Conservation (phyloP, 2,888 invertebrate genomes). For the Brachycybe producta region DNA sequence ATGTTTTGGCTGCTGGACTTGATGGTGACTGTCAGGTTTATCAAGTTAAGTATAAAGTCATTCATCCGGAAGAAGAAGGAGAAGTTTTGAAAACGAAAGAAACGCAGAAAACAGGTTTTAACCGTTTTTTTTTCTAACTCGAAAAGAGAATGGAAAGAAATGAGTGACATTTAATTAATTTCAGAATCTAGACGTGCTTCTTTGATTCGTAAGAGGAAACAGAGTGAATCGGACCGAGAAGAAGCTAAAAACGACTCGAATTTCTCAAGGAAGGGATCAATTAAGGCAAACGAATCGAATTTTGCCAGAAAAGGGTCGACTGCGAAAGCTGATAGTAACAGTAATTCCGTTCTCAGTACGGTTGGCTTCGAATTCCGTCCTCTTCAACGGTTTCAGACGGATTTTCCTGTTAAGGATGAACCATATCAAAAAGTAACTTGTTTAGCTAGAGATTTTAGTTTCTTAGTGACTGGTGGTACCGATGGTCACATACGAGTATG, state of each 20-base stretch:
- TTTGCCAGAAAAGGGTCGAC: too few species aligned
- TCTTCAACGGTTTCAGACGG: slow-evolving; percentile 31
- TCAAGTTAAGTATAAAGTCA: slow-evolving; percentile 30
- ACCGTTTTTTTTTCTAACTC: too few species aligned
- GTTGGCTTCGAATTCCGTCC: slow-evolving; percentile 31
- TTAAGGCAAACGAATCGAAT: too few species aligned
- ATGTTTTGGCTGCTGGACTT: slow-evolving; percentile 75
- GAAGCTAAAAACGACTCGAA: slow-evolving; percentile 6
- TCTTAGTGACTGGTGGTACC: slow-evolving; percentile 82
- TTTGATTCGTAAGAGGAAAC: too few species aligned
- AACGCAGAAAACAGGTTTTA: too few species aligned
- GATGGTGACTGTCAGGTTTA: slow-evolving; percentile 83
- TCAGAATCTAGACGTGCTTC: too few species aligned
- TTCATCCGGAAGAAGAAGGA: slow-evolving; percentile 4
- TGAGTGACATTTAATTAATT: too few species aligned
- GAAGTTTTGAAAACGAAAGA: not conserved
- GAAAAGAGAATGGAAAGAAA: too few species aligned
- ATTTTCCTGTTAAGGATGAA: slow-evolving; percentile 45
- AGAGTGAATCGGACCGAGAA: slow-evolving; percentile 3
- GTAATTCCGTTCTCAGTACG: slow-evolving; percentile 8
- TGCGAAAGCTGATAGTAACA: slow-evolving; percentile 12
- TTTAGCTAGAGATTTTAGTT: slow-evolving; percentile 57
- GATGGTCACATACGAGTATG: slow-evolving; percentile 78
- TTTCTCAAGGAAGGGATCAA: too few species aligned
- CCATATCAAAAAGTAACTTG: slow-evolving; percentile 76